A percentile compares a stretch with the other conserved stretches of the same genome.
phyloP scores from a whole-genome alignment of 2,888 invertebrate species.

The Punctoribates punctum region DNA sequence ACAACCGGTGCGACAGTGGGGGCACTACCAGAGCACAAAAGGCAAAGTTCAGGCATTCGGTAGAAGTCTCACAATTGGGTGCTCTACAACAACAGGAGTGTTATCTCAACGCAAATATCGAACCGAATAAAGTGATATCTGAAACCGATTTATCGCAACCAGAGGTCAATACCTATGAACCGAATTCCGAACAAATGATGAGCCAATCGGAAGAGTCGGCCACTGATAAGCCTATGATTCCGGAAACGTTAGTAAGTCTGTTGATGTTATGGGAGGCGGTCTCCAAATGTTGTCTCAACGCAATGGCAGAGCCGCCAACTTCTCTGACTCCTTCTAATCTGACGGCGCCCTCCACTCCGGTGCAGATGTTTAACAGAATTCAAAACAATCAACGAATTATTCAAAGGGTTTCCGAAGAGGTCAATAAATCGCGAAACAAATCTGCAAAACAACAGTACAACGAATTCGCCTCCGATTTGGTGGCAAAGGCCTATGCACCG shows the following conservation, averaged over 20 bases:
- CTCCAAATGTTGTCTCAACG: constrained; percentile 57
- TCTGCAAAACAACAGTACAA: constrained; percentile 14
- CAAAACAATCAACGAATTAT: constrained; percentile 31
- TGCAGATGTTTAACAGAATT: constrained; percentile 38
- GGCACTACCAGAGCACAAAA: constrained; percentile 52
- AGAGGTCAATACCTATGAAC: constrained; percentile 18
- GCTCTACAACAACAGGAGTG: constrained; percentile 63
- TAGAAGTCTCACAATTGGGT: constrained; percentile 64
- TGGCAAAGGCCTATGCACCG: neutral
- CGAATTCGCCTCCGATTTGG: neutral
- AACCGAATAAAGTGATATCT: constrained; percentile 57
- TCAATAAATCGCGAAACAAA: constrained; percentile 12
- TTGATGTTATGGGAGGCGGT: constrained; percentile 87
- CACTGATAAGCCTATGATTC: constrained; percentile 53
- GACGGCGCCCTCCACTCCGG: constrained; percentile 36
- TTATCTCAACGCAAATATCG: constrained; percentile 72
- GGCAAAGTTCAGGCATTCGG: constrained; percentile 76
- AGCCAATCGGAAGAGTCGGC: constrained; percentile 36
- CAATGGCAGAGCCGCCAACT: constrained; percentile 6
- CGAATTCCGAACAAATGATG: constrained; percentile 30
- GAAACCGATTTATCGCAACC: constrained; percentile 55
- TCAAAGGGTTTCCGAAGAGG: constrained; percentile 24
- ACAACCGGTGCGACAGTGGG: neutral
- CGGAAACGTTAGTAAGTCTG: constrained; percentile 79
- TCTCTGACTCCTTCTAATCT: neutral